phyloP scores from a whole-genome alignment of 2,797 vertebrate genomes.

The Pelobates cultripes region DNA sequence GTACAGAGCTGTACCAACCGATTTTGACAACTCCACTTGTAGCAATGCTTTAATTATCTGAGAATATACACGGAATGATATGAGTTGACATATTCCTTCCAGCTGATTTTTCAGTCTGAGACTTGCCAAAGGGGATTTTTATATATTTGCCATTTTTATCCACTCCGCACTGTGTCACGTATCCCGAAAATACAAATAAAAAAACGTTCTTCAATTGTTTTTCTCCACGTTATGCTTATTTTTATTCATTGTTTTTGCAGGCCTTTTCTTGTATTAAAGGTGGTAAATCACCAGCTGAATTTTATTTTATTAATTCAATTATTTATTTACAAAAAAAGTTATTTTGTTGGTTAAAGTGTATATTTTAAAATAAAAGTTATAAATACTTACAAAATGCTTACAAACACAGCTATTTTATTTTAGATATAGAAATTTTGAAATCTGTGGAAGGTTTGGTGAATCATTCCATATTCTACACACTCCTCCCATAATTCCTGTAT shows the following conservation, averaged over 20 bases:
- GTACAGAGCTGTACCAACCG: neutral
- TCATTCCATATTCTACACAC: too few species aligned
- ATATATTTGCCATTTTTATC: neutral
- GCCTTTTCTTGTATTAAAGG: too few species aligned
- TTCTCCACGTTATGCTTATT: neutral
- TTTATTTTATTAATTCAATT: too few species aligned
- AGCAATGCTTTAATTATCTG: neutral
- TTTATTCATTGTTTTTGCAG: neutral
- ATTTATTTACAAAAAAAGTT: too few species aligned
- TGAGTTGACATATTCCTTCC: neutral
- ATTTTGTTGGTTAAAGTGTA: too few species aligned
- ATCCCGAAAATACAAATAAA: neutral
- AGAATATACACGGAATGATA: neutral
- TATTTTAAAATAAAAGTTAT: too few species aligned
- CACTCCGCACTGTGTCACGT: neutral
- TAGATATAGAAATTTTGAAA: too few species aligned
- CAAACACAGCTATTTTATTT: too few species aligned
- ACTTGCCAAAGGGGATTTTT: neutral
- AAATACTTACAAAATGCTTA: too few species aligned
- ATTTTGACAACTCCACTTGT: neutral
- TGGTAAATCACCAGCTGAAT: too few species aligned
- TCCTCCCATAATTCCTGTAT: too few species aligned
- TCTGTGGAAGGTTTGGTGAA: too few species aligned
- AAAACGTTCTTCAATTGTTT: neutral
- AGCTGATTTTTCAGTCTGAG: neutral